These are phyloP conservation scores for Xenopus petersii DNA, from an alignment of 2,797 vertebrate species.

Conservation along the genomic window DNA sequence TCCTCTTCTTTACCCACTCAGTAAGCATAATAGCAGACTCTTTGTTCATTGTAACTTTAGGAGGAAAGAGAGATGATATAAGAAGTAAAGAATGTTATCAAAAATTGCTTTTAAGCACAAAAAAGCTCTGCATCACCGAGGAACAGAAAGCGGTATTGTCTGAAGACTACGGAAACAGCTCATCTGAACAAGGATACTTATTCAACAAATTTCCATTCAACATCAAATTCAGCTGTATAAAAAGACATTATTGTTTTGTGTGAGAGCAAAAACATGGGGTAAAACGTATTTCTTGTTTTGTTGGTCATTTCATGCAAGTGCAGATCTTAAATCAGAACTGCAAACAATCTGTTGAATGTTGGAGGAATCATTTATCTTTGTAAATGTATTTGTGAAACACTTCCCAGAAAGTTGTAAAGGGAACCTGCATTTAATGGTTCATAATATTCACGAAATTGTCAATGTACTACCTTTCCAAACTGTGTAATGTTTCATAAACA, in stretches of 20 bases:
- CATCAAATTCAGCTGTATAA: constrained; percentile 31
- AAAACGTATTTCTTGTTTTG: constrained; percentile 27
- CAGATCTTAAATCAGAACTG: constrained; percentile 20
- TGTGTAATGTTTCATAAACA: no score
- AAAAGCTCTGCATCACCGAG: constrained; percentile 58
- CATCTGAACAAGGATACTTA: constrained; percentile 66
- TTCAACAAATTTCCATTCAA: constrained; percentile 50
- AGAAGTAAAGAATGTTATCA: constrained; percentile 63
- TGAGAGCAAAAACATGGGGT: constrained; percentile 13
- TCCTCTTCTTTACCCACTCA: constrained; percentile 20
- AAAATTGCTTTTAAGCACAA: constrained; percentile 65
- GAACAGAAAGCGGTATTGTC: constrained; percentile 65
- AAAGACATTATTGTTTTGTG: constrained; percentile 39
- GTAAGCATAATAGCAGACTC: constrained; percentile 57
- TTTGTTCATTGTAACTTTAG: constrained; percentile 69
- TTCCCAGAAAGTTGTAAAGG: no score
- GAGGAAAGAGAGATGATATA: constrained; percentile 64
- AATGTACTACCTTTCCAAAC: no score
- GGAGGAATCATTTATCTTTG: no score
- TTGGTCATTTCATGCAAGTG: constrained; percentile 20
- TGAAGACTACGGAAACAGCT: constrained; percentile 63
- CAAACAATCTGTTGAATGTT: not conserved
- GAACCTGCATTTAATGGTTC: no score
- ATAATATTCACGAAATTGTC: no score
- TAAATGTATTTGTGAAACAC: no score